Percentiles rank a stretch among this genome's conserved stretches.
Conservation (phyloP, 2,888 invertebrate genomes). For the Dicroscelio sp. region DNA sequence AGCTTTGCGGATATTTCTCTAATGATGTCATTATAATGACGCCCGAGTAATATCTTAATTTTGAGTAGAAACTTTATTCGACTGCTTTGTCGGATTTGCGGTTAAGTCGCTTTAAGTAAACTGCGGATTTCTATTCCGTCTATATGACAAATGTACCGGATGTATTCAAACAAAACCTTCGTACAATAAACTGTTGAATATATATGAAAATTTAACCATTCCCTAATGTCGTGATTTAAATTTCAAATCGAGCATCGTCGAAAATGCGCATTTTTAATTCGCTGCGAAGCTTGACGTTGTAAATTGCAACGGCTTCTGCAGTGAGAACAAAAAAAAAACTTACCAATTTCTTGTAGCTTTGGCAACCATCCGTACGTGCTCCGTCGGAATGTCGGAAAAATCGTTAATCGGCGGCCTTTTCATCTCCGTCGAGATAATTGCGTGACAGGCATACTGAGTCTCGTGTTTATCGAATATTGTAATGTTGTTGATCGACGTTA, state of each 20-base stretch:
- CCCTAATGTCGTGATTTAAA: too few species aligned
- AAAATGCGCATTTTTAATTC: too few species aligned
- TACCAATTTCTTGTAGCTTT: constrained; percentile 90
- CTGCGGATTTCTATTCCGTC: too few species aligned
- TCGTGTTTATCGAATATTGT: constrained; percentile 90
- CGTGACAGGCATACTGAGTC: constrained; percentile 89
- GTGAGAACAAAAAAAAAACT: constrained; percentile 76
- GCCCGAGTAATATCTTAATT: constrained; percentile 9
- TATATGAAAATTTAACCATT: too few species aligned
- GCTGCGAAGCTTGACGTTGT: too few species aligned
- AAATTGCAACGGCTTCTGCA: too few species aligned
- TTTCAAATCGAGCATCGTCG: too few species aligned
- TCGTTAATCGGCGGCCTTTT: constrained; percentile 42
- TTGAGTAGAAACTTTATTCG: background rate
- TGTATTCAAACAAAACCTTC: too few species aligned
- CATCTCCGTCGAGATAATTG: constrained; percentile 83
- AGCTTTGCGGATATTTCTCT: constrained; percentile 47
- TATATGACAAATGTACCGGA: too few species aligned
- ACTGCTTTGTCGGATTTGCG: background rate
- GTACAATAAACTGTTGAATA: too few species aligned
- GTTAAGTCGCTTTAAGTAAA: background rate
- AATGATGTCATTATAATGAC: constrained; percentile 55
- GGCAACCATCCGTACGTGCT: constrained; percentile 88
- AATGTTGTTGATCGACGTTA: constrained; percentile 88
- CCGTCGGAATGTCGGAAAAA: constrained; percentile 74